These are phyloP conservation scores for Amphiprion clarkii DNA, from an alignment of 2,797 vertebrate genomes.

Conservation along the genomic window DNA sequence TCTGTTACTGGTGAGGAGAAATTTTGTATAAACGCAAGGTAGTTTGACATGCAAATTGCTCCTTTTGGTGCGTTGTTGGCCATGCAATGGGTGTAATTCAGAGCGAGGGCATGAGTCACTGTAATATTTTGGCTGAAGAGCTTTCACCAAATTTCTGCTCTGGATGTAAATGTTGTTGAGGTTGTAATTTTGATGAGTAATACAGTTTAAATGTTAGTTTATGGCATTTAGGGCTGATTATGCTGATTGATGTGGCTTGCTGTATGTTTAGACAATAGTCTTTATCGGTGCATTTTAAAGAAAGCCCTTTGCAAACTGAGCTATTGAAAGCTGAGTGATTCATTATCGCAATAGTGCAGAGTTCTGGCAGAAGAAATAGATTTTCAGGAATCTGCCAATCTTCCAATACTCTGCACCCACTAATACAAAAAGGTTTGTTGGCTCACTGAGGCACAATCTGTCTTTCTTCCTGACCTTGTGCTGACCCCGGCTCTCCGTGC, in stretches of 20 bases:
- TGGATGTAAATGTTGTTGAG: neutral
- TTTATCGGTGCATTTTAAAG: neutral
- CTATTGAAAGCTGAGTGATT: neutral
- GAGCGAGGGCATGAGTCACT: constrained; percentile 27
- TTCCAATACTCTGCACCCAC: constrained; percentile 13
- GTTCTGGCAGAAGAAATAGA: neutral
- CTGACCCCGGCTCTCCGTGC: constrained; percentile 45
- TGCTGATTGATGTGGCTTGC: neutral
- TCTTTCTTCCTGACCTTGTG: constrained; percentile 48
- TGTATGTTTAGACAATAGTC: neutral
- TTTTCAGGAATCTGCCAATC: constrained; percentile 23
- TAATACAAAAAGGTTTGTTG: constrained; percentile 41
- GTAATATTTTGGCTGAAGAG: constrained; percentile 18
- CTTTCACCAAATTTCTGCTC: neutral
- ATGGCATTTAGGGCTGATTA: constrained; percentile 7
- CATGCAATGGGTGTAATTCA: constrained; percentile 1
- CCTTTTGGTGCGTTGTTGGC: constrained; percentile 9
- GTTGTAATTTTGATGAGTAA: neutral
- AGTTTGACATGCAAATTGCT: constrained; percentile 37
- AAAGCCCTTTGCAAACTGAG: constrained; percentile 1
- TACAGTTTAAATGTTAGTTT: constrained; percentile 9
- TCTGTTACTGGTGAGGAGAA: constrained; percentile 17
- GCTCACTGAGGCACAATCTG: constrained; percentile 36
- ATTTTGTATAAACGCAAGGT: neutral
- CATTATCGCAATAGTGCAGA: neutral